Conservation (phyloP, 2,113 vertebrate species). For the Hemiprocne comata region DNA sequence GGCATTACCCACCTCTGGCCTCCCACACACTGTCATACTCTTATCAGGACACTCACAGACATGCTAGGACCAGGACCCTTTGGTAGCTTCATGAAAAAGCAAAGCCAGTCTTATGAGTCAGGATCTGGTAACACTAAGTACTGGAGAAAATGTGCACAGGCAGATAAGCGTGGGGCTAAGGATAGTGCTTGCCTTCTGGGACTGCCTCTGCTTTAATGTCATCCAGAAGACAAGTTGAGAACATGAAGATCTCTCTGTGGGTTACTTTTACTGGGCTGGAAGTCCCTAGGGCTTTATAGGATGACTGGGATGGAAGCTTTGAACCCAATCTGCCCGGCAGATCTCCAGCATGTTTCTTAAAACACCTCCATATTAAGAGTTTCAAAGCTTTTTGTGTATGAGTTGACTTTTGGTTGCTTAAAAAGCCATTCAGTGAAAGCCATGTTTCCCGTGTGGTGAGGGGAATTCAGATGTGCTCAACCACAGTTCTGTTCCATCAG, state of each 20-base stretch:
- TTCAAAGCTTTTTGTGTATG: neutral
- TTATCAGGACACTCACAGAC: slow-evolving; percentile 48
- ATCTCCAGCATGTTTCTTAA: neutral
- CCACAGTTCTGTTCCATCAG: neutral
- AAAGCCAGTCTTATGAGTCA: slow-evolving; percentile 46
- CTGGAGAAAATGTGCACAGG: slow-evolving; percentile 34
- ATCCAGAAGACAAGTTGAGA: slow-evolving; percentile 18
- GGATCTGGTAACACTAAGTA: slow-evolving; percentile 23
- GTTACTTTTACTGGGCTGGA: neutral
- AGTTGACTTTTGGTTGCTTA: slow-evolving; percentile 21
- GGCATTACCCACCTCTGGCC: slow-evolving; percentile 35
- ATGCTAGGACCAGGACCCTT: slow-evolving; percentile 19
- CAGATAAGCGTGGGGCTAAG: neutral
- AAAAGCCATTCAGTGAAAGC: slow-evolving; percentile 34
- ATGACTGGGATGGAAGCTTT: neutral
- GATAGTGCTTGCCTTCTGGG: slow-evolving; percentile 48
- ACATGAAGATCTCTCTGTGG: neutral
- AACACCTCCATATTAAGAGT: neutral
- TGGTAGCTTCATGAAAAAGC: slow-evolving; percentile 49
- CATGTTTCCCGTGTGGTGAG: neutral
- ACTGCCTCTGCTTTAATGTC: slow-evolving; percentile 40
- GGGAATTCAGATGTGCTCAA: slow-evolving; percentile 3
- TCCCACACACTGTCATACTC: slow-evolving; percentile 21
- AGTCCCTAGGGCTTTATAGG: slow-evolving; percentile 35
- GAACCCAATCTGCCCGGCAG: neutral